Evolutionary conservation across 2,797 vertebrate genomes (phyloP), one percentile per base, ranked within the genome.

Genomic region (Chelmon rostratus): DNA sequence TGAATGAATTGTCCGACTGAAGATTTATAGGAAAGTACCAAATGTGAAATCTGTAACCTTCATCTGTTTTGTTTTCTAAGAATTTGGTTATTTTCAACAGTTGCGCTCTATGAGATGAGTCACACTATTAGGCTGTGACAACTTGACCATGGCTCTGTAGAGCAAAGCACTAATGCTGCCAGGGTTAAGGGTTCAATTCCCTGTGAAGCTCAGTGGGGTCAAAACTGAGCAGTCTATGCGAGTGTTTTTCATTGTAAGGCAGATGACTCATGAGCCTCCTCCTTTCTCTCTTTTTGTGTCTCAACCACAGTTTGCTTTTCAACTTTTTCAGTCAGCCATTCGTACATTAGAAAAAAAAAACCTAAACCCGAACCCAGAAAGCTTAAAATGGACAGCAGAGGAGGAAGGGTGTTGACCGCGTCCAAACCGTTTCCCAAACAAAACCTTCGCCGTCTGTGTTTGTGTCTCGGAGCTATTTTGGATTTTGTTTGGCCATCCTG

Each of bases 381-480:
- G 65, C 73, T 53, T 23, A 68, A 86, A 79, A 25, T 56, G 72
- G 28, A 56, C 68, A 37, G 28, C 54, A 23, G 57, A 65, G 47
- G 52, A 82, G 79, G 81, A 87, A 79, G 79, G 79, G 62, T 53
- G 81, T 58, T 19, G 70, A 71, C 82, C 6, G 12, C 8, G 3
- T 54, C 73, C 85, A 75, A 84, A 62, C 52, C 69, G 7, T 44
- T 63, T 82, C 54, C 76, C 78, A 82, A 81, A 69, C 79, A 81
- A 83, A 50, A 68, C 76, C 9, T 52, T 23, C 9, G 6, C 67
- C 3, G 62, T 69, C 87, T 49, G 79, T 64, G 62, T 86, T 85
- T 84, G 58, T 53, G 76, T 86, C 81, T 79, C 65, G 10, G 49
- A 56, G 79, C n/a, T 90, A 84, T 90, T 92, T 72, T 4, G 0